phyloP scores from a whole-genome alignment of 2,113 vertebrate species.

The Otis tarda region DNA sequence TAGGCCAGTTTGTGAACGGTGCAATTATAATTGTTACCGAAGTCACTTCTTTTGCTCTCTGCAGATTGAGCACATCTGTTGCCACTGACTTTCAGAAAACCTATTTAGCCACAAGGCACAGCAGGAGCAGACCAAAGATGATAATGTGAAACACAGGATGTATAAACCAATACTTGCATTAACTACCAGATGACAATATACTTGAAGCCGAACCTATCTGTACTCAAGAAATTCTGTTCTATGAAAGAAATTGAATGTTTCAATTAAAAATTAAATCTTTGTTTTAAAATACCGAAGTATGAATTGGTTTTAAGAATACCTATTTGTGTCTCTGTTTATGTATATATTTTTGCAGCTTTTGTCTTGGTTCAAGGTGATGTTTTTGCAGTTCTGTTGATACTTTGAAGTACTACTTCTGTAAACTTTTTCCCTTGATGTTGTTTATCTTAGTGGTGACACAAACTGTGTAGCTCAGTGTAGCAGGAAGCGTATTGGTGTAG shows the following conservation, averaged over 20 bases:
- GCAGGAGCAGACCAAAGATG: neutral
- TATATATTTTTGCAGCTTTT: neutral
- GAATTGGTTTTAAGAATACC: neutral
- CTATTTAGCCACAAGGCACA: neutral
- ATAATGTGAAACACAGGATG: neutral
- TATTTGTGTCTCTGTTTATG: neutral
- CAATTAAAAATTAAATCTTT: neutral
- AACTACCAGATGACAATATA: neutral
- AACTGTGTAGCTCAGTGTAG: neutral
- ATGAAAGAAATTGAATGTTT: neutral
- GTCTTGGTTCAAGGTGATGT: neutral
- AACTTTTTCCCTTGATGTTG: neutral
- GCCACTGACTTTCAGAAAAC: neutral
- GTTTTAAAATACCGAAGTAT: neutral
- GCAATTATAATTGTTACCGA: neutral
- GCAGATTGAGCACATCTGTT: neutral
- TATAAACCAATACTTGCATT: neutral
- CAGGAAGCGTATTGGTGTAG: neutral
- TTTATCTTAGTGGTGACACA: neutral
- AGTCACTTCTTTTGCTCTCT: neutral
- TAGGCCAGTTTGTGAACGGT: neutral
- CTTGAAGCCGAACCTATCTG: neutral
- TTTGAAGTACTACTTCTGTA: neutral
- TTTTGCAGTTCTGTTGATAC: neutral
- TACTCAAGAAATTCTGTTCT: neutral